Evolutionary conservation across 2,888 invertebrate genomes (phyloP), one percentile per base, ranked within the genome.

Genomic region (Sympetrum striolatum): DNA sequence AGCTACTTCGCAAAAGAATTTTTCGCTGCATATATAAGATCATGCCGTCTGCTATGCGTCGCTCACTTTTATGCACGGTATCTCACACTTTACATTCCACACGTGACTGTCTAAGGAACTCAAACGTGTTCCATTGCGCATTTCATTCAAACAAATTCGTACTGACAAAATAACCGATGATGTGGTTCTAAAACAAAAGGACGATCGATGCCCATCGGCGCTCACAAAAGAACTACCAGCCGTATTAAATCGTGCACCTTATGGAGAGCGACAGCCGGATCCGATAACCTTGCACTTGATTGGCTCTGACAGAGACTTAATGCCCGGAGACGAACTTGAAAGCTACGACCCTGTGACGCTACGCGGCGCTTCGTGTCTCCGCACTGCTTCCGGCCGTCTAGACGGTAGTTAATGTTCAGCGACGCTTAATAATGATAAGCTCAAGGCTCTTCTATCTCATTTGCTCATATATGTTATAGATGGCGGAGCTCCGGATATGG

Each of bases 151-250:
- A 60, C 86, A 86, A 64, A 86, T 86, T 60, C 86, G 60, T 35
- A 86, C 60, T 60, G 86, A 86, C 86, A 86, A 86, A 86, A 86
- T 86, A 86, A 86, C 86, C 86, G 86, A 86, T 86, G 86, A 86
- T 86, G 86, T 86, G 86, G 86, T n/a, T 86, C 60, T 86, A 86
- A 86, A 86, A 86, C 86, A 86, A 86, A 86, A 86, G 86, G 60
- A 86, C 58, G 37, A 86, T 37, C 35, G 60, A 86, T 58, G 82
- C 25, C 82, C 82, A 35, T 86, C 86, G 86, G 60, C 86, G 58
- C 60, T 86, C 86, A 86, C 86, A 86, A 86, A 86, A 86, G 86
- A 60, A 60, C 86, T 60, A 60, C 86, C 60, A 60, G 64, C 60
- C 86, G 86, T 60, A 86, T 86, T 86, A 64, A 86, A 86, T 86